Percentiles rank a stretch among this genome's conserved stretches.
Conservation (phyloP, 2,113 vertebrate species). For the Clupea harengus region DNA sequence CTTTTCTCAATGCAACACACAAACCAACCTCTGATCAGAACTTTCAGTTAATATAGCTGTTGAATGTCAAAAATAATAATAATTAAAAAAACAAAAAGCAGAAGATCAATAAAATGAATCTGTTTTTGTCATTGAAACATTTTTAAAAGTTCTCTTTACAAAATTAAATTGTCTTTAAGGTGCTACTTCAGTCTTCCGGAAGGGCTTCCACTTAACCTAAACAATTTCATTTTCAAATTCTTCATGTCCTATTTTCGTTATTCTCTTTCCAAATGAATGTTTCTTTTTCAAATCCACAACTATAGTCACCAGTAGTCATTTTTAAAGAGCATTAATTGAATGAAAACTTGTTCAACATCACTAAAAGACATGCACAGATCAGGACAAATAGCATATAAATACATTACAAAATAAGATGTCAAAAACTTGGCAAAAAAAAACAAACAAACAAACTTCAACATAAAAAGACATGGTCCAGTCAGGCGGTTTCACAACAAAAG, state of each 20-base stretch:
- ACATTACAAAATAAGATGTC: constrained; percentile 74
- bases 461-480: constrained; percentile 89
- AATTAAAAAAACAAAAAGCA: constrained; percentile 41
- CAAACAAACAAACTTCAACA: constrained; percentile 49
- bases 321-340: constrained; percentile 70
- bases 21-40: constrained; percentile 61
- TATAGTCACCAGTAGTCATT: constrained; percentile 78
- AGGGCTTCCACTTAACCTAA: constrained; percentile 88
- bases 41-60: constrained; percentile 58
- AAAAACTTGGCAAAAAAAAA: constrained; percentile 75
- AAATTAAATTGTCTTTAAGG: constrained; percentile 75
- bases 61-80: constrained; percentile 49
- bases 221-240: constrained; percentile 84
- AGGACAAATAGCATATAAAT: constrained; percentile 80
- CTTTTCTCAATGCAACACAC: constrained; percentile 52
- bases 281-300: constrained; percentile 74
- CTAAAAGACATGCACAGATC: constrained; percentile 81
- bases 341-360: constrained; percentile 85
- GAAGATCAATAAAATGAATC: constrained; percentile 58
- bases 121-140: constrained; percentile 55
- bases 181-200: constrained; percentile 87
- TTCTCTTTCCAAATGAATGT: constrained; percentile 71
- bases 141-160: constrained; percentile 67
- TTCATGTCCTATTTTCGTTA: constrained; percentile 81
- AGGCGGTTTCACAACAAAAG: constrained; percentile 89